Evolutionary conservation across 1,140 invertebrate species (phyloP), one percentile per base, ranked within the genome.

Genomic region (Saccostrea echinata): DNA sequence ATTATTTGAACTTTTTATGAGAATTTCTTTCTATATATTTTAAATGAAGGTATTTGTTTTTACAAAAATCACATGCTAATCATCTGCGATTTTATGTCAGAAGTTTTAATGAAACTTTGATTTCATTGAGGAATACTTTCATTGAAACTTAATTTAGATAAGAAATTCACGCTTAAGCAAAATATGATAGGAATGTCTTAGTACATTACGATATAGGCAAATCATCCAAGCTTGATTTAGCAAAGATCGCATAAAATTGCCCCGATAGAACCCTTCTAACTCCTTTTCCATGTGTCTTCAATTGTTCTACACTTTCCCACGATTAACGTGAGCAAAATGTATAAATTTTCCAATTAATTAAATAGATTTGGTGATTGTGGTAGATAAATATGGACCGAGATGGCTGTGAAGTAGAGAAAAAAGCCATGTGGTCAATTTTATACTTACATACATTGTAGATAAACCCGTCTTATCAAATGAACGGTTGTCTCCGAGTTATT

Each of bases 311-410:
- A 76, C 68, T 76, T 76, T 76, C 68, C 68, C 68, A 76, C 68
- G 68, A 76, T 76, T 76, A 76, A 76, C 68, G 68, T 30, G 24
- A 76, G 68, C 68, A 13, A 76, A 76, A 76, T 76, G 68, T 76
- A 76, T 76, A 76, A 76, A 76, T 76, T 76, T 76, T 76, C 68
- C 68, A 76, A 76, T 76, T 76, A 76, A 76, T 76, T 76, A 76
- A 76, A 30, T 76, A 76, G 68, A 76, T 76, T 76, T 76, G 68
- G 68, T 76, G 68, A 76, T 76, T 76, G 68, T 76, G 68, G 68
- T 76, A 33, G 68, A 76, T 76, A 76, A 76, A 76, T 16, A 33
- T 27, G 27, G 24, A 13, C 27, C 16, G 68, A 76, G 68, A 76
- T 27, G 27, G 68, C 68, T 33, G 68, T 33, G 13, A 30, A 30